These are phyloP conservation scores for Strongylocentrotus purpuratus DNA, from an alignment of 35 echinoderm and acorn worm genomes.

Conservation along the genomic window DNA sequence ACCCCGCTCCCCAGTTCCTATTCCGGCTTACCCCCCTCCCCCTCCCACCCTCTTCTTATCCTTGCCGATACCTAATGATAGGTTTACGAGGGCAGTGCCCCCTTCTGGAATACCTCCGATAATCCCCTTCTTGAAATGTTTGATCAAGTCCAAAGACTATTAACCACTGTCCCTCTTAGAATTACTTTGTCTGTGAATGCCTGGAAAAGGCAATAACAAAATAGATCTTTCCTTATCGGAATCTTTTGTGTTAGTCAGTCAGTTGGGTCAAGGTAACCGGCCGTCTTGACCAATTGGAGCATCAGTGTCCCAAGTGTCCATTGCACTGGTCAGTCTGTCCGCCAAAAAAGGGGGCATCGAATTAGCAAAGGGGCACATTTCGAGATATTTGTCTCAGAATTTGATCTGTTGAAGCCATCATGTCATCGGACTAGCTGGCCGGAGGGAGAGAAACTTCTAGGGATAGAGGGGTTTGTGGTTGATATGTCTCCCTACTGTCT, in stretches of 20 bases:
- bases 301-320: conserved; percentile 42
- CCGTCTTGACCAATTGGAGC: conserved; percentile 30
- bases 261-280: conserved; percentile 38
- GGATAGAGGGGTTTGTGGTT: neutral
- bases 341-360: neutral
- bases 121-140: conserved; percentile 51
- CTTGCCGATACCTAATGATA: neutral
- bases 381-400: conserved; percentile 4
- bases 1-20: neutral
- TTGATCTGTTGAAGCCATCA: conserved; percentile 24
- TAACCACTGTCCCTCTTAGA: conserved; percentile 6
- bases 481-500: neutral
- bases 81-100: conserved; percentile 48
- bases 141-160: conserved; percentile 34
- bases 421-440: neutral
- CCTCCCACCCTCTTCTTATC: neutral
- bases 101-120: conserved; percentile 13
- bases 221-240: conserved; percentile 44
- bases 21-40: neutral
- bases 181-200: conserved; percentile 27
- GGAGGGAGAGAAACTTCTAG: no score
- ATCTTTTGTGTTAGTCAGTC: conserved; percentile 26
- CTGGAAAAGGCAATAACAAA: conserved; percentile 20
- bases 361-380: neutral
- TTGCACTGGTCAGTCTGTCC: conserved; percentile 17